Evolutionary conservation across 2,113 vertebrate genomes (phyloP), one percentile per base, ranked within the genome.

Genomic region (Anhinga anhinga): DNA sequence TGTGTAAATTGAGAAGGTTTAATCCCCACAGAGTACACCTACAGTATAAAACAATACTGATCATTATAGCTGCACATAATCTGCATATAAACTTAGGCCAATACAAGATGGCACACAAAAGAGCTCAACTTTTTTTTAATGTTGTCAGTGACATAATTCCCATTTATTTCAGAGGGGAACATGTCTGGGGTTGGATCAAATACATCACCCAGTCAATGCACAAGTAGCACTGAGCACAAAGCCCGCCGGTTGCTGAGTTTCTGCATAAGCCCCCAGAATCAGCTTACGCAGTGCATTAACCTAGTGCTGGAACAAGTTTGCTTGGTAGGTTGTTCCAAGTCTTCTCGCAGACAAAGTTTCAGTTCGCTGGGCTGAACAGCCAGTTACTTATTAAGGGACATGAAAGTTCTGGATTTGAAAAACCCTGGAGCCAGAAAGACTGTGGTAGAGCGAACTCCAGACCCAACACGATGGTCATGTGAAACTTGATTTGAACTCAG

Each of bases 391-490:
- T 13, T 40, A 29, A 84, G n/a, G 59, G 47, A 52, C 15, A n/a
- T 21, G 29, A 9, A 53, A 23, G 13, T 42, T 79, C 70, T 4
- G 2, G 55, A 86, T 91, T 4, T 81, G 65, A 73, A 84, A 95
- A 86, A 38, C 26, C 40, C n/a, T 20, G 4, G 27, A 82, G 59
- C 11, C 56, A 88, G 84, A 79, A 83, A 61, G 15, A 29, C 61
- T 15, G 4, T 3, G 23, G 55, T 34, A 89, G 52, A 74, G 70
- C 61, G 44, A 63, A 23, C 40, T 49, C 16, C 69, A 52, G 66
- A 67, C 59, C 40, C 61, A 76, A 56, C 27, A 11, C 0, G 0
- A 72, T 0, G 0, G 34, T 36, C 66, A 30, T 2, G 36, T 36
- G 66, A 93, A 72, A 82, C 44, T 42, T 23, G 32, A 74, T 81